Base-by-base conservation (phyloP, 2,113 vertebrate genomes). In the Paracanthobrama guichenoti region DNA sequence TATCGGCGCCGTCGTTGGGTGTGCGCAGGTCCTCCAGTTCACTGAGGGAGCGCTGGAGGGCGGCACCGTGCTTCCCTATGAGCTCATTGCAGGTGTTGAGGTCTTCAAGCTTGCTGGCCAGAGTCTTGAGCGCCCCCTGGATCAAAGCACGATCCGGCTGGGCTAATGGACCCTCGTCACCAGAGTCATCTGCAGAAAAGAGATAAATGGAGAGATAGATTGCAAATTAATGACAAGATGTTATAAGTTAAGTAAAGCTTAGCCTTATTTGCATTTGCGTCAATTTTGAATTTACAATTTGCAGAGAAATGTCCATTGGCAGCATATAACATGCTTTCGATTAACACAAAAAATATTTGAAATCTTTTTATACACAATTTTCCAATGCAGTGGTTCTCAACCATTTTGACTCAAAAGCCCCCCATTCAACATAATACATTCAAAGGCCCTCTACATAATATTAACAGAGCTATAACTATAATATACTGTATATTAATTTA, bases 31-130 rank as follows among this genome's bases (percentile, higher is more conserved):
- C 94, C 85, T 98, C 97, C 67, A 98, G 94, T 90, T 99, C 97
- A 3, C 92, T 97, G 84, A 99, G 96, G 42, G 97, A 98, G 48
- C 97, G 95, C 93, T 98, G 97, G 48, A 99, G 96, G 2, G 97
- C 97, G 0, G 96, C 96, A 0, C 97, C 97, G 14, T 99, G 97
- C 90, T 98, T 98, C n/a, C 96, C 96, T 0, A 98, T 96, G 83
- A 99, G 96, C 90, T 99, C 97, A 75, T 96, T 97, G 94, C 97
- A 99, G 0, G 96, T 97, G 94, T 95, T 95, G 90, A 98, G 95
- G 88, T 97, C 97, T 5, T 97, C 97, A 83, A 99, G 91, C 90
- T 98, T 98, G 83, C 91, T 91, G 57, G 95, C 95, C 90, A 99
- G 96, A 80, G 86, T 94, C 90, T 96, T 96, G 84, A 98, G 91